These are phyloP conservation scores for Halesus radiatus DNA, from an alignment of 1,140 invertebrate species.

Conservation along the genomic window DNA sequence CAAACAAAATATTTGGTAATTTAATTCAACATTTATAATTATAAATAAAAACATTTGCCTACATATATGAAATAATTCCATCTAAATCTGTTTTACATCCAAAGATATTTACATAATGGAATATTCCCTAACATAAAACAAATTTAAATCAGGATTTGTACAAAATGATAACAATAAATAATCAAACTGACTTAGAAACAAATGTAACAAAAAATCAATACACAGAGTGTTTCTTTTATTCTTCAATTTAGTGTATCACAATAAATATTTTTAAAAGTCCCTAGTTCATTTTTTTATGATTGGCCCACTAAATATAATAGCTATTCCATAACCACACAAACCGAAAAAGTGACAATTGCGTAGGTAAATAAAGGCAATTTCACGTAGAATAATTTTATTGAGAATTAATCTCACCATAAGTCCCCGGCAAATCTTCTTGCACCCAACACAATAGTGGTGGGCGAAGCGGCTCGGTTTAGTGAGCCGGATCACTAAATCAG, in stretches of 20 bases:
- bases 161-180: conserved; percentile 46
- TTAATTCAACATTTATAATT: not conserved
- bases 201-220: conserved; percentile 43
- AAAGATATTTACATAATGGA: conserved; percentile 21
- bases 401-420: too few species aligned
- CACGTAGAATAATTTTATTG: too few species aligned
- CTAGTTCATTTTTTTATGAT: conserved; percentile 27
- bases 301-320: conserved; percentile 10
- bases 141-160: conserved; percentile 21
- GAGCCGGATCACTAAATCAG: too few species aligned
- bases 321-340: too few species aligned
- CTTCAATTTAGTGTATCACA: conserved; percentile 45
- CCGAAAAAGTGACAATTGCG: too few species aligned
- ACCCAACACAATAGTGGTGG: too few species aligned
- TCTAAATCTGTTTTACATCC: not conserved
- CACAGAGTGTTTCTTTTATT: conserved; percentile 30
- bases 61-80: not conserved
- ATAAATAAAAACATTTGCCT: too few species aligned
- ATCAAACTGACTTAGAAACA: conserved; percentile 50
- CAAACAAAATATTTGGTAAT: not conserved
- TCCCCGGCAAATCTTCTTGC: too few species aligned
- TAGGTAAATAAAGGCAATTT: too few species aligned
- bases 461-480: too few species aligned
- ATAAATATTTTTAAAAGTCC: conserved; percentile 40
- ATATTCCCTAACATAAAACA: conserved; percentile 1